Base-by-base conservation (phyloP, 2,113 vertebrate species). In the Cyanoderma ruficeps region DNA sequence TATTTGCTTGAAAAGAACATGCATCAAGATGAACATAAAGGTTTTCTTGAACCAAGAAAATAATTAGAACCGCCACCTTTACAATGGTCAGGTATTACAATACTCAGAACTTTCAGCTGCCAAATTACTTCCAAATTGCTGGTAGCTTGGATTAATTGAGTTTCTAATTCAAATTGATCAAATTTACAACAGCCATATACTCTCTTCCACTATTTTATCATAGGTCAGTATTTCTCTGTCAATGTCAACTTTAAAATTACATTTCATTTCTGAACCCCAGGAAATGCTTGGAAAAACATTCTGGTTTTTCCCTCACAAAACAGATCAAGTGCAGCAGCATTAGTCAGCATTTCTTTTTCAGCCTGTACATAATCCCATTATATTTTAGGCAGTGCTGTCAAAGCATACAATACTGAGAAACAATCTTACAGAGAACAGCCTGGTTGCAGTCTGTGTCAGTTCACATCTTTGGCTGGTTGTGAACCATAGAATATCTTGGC, bases 261-360 rank as follows among this genome's bases (percentile, higher is more conserved):
- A 23, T 65, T 92, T 93, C 24, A 24, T 94, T 82, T 92, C 87
- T 78, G 52, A 57, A 92, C 28, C 37, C 31, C 8, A 39, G 50
- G 60, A 77, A 81, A 41, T 87, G 28, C 74, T 82, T 91, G 44
- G n/a, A 70, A 77, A 50, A 86, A 57, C 6, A 64, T 25, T 59
- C 56, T 86, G 69, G 35, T 39, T 75, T 79, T 91, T 81, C 69
- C 60, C 22, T 83, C 22, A 59, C 52, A 37, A 52, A 89, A 17
- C 41, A 84, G n/a, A 78, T 67, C 47, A 67, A 78, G 65, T 49
- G 15, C 17, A 82, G 74, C 52, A 93, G 84, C 25, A n/a, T 89
- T 89, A 91, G 52, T 93, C 71, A 83, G 46, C 55, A 37, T 75
- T 94, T 94, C 17, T 89, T 63, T 72, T 87, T 61, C 65, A 61